These are phyloP conservation scores for Coelogynopora nodosa DNA, from an alignment of 2,888 invertebrate species.

Conservation along the genomic window DNA sequence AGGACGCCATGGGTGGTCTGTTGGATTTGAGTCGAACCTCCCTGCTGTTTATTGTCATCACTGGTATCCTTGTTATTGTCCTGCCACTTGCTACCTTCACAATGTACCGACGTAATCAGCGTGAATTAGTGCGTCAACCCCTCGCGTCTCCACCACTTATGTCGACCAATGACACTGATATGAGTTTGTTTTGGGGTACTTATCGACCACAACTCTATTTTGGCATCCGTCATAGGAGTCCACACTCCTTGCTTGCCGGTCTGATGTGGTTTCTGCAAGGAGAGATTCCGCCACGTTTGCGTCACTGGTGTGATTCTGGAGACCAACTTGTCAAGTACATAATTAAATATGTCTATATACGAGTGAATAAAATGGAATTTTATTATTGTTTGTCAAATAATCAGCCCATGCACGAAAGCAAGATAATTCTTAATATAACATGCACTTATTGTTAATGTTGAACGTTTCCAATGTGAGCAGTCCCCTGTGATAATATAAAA, in stretches of 20 bases:
- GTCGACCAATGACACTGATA: conserved; percentile 5
- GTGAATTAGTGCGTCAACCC: conserved; percentile 6
- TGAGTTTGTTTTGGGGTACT: conserved; percentile 78
- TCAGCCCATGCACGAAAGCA: no score
- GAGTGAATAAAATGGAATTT: no score
- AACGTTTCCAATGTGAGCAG: no score
- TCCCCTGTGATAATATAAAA: no score
- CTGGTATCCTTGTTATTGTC: not conserved
- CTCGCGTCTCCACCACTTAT: not conserved
- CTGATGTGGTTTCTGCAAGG: conserved; percentile 84
- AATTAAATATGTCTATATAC: no score
- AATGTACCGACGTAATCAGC: not conserved
- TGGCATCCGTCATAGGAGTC: conserved; percentile 77
- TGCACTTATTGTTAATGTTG: no score
- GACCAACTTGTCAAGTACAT: conserved; percentile 64
- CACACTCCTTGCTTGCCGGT: conserved; percentile 81
- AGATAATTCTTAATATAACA: no score
- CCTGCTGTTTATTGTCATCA: not conserved
- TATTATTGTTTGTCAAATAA: no score
- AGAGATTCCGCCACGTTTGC: conserved; percentile 45
- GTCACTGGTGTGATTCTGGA: conserved; percentile 87
- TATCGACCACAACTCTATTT: conserved; percentile 66
- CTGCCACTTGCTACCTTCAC: not conserved
- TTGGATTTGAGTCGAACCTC: not conserved
- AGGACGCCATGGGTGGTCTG: not conserved